Evolutionary conservation across 1,140 invertebrate genomes (phyloP).

Genomic region (Drosophila sp.): DNA sequence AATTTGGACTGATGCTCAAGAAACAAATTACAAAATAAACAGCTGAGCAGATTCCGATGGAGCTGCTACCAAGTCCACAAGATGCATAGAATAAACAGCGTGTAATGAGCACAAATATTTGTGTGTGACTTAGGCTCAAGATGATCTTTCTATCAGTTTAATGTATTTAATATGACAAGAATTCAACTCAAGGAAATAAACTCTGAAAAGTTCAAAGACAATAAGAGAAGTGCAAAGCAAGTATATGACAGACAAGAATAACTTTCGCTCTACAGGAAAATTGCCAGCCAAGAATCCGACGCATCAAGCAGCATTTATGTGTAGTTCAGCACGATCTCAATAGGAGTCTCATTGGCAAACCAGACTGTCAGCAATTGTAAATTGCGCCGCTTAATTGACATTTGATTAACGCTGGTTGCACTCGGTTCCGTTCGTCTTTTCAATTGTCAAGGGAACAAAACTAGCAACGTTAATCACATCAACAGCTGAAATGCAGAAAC

Average conservation of each 20-base stretch:
- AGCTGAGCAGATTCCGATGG: too few relatives aligned
- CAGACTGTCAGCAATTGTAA: conserved; percentile 48
- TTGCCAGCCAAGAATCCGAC: not conserved
- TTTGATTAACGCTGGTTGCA: conserved; percentile 64
- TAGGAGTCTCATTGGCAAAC: conserved; percentile 11
- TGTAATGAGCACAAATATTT: too few relatives aligned
- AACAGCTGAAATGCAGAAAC: conserved; percentile 34
- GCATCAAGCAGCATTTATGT: conserved; percentile 10
- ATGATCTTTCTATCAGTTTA: too few relatives aligned
- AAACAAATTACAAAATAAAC: too few relatives aligned
- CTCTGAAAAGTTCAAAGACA: too few relatives aligned
- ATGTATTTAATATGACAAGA: too few relatives aligned
- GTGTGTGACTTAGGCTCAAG: too few relatives aligned
- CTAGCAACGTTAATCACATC: conserved; percentile 58
- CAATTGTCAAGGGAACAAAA: not conserved
- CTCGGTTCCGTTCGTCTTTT: conserved; percentile 22
- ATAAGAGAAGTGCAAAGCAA: too few relatives aligned
- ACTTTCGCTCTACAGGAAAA: not conserved
- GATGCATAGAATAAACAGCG: too few relatives aligned
- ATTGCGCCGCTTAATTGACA: conserved; percentile 68
- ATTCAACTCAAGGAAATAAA: too few relatives aligned
- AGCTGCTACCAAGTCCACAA: too few relatives aligned
- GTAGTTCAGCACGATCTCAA: not conserved
- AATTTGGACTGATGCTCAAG: too few relatives aligned
- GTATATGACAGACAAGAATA: not conserved